phyloP scores from a whole-genome alignment of 53 echinoderm and acorn worm genomes.

The Hippasteria phrygiana region DNA sequence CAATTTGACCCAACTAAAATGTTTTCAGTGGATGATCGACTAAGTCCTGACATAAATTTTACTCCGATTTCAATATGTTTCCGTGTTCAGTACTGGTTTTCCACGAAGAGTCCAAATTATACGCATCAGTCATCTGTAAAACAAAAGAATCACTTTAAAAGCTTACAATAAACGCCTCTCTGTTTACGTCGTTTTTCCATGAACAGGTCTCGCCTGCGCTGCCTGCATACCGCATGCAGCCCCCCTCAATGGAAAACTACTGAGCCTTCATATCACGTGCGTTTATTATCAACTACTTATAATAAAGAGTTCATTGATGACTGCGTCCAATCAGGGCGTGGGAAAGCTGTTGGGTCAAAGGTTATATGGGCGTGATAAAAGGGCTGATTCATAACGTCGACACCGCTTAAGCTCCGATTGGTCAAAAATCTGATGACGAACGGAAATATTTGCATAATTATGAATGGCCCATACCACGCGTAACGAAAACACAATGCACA shows the following conservation, averaged over 20 bases:
- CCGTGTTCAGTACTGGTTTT: too few species aligned
- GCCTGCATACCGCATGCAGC: background rate
- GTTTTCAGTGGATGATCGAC: too few species aligned
- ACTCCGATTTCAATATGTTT: too few species aligned
- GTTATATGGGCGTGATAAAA: background rate
- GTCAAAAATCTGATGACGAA: background rate
- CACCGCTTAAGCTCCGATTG: background rate
- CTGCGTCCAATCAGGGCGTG: background rate
- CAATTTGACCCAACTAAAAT: too few species aligned
- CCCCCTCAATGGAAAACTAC: slow-evolving; percentile 21
- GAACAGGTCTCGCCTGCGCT: background rate
- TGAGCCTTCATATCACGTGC: slow-evolving; percentile 3
- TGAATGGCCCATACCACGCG: background rate
- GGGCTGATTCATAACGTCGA: background rate
- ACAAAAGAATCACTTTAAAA: too few species aligned
- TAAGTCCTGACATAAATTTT: too few species aligned
- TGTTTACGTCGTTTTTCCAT: background rate
- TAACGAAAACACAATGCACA: slow-evolving; percentile 10
- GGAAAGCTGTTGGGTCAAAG: background rate
- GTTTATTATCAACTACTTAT: background rate
- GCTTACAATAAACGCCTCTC: background rate
- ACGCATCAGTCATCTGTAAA: too few species aligned
- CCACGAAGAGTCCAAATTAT: too few species aligned
- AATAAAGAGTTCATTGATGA: background rate
- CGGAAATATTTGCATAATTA: background rate